Evolutionary conservation across 2,888 invertebrate genomes (phyloP).

Genomic region (Stratiomys singularior): DNA sequence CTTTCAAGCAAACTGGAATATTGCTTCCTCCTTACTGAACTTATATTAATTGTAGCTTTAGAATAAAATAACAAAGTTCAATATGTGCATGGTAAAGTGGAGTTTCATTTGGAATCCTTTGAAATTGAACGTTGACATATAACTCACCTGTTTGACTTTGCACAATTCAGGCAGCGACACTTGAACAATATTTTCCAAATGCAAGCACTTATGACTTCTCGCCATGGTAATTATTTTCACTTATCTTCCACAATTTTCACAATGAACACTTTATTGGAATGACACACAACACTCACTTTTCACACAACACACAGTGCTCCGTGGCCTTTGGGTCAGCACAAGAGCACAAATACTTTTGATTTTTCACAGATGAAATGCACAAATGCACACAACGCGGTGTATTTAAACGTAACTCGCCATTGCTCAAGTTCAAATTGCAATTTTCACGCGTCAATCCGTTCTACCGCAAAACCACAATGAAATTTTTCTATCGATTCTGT

Average conservation of each 20-base stretch:
- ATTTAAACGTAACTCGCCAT: not conserved
- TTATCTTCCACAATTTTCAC: not conserved
- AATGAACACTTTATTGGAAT: not conserved
- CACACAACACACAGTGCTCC: not conserved
- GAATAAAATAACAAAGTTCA: too few relatives aligned
- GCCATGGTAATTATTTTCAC: conserved; percentile 45
- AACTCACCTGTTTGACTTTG: conserved; percentile 54
- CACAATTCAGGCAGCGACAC: conserved; percentile 53
- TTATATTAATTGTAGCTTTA: too few relatives aligned
- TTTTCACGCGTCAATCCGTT: not conserved
- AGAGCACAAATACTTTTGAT: conserved; percentile 1
- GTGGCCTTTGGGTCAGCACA: not conserved
- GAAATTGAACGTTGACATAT: not conserved
- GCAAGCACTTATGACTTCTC: conserved; percentile 53
- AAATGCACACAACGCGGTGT: not conserved
- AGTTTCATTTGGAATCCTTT: not conserved
- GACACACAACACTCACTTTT: not conserved
- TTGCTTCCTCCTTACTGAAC: too few relatives aligned
- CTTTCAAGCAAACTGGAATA: not conserved
- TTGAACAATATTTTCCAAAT: conserved; percentile 53
- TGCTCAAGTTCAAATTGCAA: not conserved
- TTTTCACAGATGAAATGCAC: not conserved
- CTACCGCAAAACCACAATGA: not conserved
- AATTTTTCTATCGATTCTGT: too few relatives aligned
- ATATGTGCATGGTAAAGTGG: too few relatives aligned